Evolutionary conservation across 2,113 vertebrate genomes (phyloP), one percentile per base, ranked within the genome.

Genomic region (Miniopterus natalensis): DNA sequence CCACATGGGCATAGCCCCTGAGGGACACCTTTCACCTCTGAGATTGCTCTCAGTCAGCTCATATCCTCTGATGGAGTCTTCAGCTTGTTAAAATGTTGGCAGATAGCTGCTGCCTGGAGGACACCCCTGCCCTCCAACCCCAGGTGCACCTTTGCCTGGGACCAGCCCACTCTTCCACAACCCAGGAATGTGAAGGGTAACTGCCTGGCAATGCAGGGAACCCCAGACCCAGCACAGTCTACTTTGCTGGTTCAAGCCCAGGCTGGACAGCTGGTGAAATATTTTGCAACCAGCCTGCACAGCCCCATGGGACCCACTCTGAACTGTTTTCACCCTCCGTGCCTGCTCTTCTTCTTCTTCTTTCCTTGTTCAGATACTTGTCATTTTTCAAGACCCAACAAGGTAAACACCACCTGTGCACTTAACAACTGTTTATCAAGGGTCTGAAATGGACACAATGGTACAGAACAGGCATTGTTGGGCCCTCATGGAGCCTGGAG

Each of bases 21-120:
- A 77, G 79, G 57, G 3, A 6, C 53, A 23, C 21, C 31, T 68
- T 71, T 87, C 36, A 6, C 70, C 47, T 93, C 57, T 55, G 66
- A 83, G 84, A 49, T n/a, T 8, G 70, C 65, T 77, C 21, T 66
- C 36, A n/a, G 71, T 15, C 14, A 8, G 65, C 71, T 12, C 36
- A 45, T 45, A 79, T 36, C 88, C 65, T 87, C 59, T 63, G 74
- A 51, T 25, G 61, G 63, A 17, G 20, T 49, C 53, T 45, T 45
- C 18, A 81, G n/a, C 49, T 92, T 80, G 45, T 91, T 71, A 65
- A 71, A 84, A 47, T 36, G 36, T 53, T 87, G 79, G 14, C 15
- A 29, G 79, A 21, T 15, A 75, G 53, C 45, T 77, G 59, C 63
- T 91, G 57, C n/a, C n/a, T 25, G 0, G 9, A 45, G 66, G 29